Evolutionary conservation across 2,113 vertebrate genomes (phyloP).

Genomic region (Serranochromis macrocephalus): DNA sequence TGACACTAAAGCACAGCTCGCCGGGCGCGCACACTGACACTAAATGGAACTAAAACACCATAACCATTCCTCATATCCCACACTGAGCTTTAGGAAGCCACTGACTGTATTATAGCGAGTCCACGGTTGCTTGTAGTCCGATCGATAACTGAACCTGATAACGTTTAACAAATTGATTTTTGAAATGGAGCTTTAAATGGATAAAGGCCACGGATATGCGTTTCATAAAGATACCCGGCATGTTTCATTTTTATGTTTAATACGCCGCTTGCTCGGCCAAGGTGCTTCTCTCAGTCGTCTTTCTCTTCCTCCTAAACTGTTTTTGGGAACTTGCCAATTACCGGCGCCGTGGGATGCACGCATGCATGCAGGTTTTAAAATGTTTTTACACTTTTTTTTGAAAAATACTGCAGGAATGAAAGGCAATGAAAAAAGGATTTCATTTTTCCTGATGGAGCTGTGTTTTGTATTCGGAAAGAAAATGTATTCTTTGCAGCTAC

Average conservation of each 20-base stretch:
- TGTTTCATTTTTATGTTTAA: not conserved
- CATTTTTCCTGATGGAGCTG: not conserved
- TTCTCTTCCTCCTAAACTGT: not conserved
- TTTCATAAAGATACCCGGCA: not conserved
- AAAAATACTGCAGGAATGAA: not conserved
- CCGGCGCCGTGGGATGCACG: not conserved
- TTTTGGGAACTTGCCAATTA: not conserved
- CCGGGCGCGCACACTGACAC: not conserved
- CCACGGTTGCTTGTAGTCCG: not conserved
- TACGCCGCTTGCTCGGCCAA: not conserved
- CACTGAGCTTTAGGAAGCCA: not conserved
- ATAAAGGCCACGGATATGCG: not conserved
- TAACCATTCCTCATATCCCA: slow-evolving; percentile 9
- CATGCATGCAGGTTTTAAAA: not conserved
- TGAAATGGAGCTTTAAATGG: slow-evolving; percentile 44
- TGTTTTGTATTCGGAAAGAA: not conserved
- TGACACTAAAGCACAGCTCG: not conserved
- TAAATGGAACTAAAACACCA: not conserved
- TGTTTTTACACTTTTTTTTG: not conserved
- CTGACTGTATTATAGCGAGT: slow-evolving; percentile 3
- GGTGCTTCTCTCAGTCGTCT: not conserved
- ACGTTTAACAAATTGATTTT: slow-evolving; percentile 56
- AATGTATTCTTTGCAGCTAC: not conserved
- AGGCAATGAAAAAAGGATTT: not conserved
- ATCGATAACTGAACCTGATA: slow-evolving; percentile 56